Evolutionary conservation across 2,888 invertebrate species (phyloP).

Genomic region (Drosophila peninsularis): DNA sequence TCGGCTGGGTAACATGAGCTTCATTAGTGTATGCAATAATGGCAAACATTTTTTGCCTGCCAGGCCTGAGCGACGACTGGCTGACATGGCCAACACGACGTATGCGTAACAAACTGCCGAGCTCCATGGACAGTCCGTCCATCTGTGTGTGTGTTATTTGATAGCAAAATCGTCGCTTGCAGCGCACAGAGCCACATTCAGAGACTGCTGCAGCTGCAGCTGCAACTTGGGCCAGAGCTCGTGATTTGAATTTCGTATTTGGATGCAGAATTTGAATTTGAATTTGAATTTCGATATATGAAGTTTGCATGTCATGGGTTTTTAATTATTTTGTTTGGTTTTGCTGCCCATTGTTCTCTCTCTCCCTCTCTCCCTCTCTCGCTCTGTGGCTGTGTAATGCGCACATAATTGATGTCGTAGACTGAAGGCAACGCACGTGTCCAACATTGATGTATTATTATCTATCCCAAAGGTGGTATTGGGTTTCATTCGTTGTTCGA

Average conservation of each 20-base stretch:
- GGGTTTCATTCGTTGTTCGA: conserved; percentile 29
- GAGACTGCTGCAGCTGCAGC: conserved; percentile 30
- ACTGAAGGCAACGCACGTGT: conserved; percentile 33
- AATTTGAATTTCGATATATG: conserved; percentile 70
- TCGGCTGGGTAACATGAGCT: conserved; percentile 74
- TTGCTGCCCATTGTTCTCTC: conserved; percentile 39
- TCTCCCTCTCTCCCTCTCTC: conserved; percentile 4
- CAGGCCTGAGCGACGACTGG: conserved; percentile 66
- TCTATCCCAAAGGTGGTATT: conserved; percentile 33
- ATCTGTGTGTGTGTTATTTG: conserved; percentile 59
- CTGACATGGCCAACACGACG: conserved; percentile 63
- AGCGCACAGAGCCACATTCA: conserved; percentile 50
- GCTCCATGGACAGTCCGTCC: conserved; percentile 18
- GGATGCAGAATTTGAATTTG: conserved; percentile 64
- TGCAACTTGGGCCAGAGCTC: conserved; percentile 27
- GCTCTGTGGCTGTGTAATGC: conserved; percentile 56
- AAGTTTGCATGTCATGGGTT: conserved; percentile 58
- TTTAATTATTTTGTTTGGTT: conserved; percentile 79
- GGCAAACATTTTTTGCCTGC: conserved; percentile 81
- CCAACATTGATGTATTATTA: conserved; percentile 47
- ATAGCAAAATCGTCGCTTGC: conserved; percentile 63
- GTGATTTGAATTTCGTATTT: conserved; percentile 70
- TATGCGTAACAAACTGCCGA: conserved; percentile 64
- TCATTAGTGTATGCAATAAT: conserved; percentile 81
- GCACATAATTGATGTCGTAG: conserved; percentile 67